Percentiles rank a stretch among this genome's conserved stretches.
Conservation (phyloP, 2,797 vertebrate genomes). For the Spea hammondii region DNA sequence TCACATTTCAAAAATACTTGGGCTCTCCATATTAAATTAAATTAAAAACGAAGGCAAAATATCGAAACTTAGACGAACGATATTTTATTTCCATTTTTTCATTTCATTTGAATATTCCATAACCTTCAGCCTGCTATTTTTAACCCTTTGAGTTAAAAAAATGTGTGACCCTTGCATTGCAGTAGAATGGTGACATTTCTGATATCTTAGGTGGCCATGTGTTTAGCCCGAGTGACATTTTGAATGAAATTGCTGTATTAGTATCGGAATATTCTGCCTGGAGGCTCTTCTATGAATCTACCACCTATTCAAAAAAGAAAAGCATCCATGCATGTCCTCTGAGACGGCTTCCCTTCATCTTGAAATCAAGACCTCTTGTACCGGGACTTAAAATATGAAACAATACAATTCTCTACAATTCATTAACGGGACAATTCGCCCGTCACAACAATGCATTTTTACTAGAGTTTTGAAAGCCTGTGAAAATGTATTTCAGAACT, state of each 20-base stretch:
- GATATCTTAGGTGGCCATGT: constrained; percentile 1
- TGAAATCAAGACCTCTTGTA: constrained; percentile 8
- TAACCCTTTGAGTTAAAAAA: not conserved
- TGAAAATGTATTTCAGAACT: not conserved
- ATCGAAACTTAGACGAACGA: not conserved
- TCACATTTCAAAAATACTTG: constrained; percentile 1
- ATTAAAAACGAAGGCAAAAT: not conserved
- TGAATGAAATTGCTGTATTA: constrained; percentile 14
- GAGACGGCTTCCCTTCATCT: not conserved
- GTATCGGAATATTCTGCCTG: constrained; percentile 2
- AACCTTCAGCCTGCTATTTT: not conserved
- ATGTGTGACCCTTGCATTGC: not conserved
- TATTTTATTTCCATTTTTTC: not conserved
- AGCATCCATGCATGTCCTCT: constrained; percentile 8
- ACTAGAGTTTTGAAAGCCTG: not conserved
- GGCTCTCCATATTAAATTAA: not conserved
- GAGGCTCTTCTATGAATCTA: constrained; percentile 13
- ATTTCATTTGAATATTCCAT: constrained; percentile 21
- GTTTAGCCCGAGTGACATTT: constrained; percentile 3
- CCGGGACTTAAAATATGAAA: not conserved
- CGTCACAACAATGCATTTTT: not conserved
- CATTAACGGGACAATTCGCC: too few relatives aligned
- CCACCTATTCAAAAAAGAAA: constrained; percentile 11
- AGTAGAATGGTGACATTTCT: constrained; percentile 2
- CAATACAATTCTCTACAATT: not conserved